Conservation (phyloP, 2,797 vertebrate species). For the Poeciliopsis presidionis region DNA sequence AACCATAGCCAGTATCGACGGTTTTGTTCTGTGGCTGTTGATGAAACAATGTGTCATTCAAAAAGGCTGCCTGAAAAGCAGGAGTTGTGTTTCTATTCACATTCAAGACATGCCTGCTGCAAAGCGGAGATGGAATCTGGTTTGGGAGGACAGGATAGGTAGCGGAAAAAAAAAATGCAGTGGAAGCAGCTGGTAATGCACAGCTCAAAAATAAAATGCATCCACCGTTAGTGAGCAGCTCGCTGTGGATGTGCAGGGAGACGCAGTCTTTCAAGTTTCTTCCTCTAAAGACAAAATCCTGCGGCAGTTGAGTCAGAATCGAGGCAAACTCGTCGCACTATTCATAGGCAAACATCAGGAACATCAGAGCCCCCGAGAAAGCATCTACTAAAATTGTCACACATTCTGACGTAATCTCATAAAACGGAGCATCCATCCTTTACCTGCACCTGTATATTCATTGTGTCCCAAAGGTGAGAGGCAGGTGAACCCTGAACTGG, state of each 20-base stretch:
- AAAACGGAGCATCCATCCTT: not conserved
- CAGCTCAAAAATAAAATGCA: not conserved
- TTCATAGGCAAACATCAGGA: not conserved
- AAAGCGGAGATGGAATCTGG: slow-evolving; percentile 42
- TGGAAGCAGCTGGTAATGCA: slow-evolving; percentile 17
- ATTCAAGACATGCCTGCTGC: slow-evolving; percentile 31
- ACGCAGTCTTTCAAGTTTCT: not conserved
- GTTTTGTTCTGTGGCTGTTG: slow-evolving; percentile 46
- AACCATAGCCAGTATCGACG: slow-evolving; percentile 26
- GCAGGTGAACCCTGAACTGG: not conserved
- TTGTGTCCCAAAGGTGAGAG: not conserved
- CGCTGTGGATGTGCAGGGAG: not conserved
- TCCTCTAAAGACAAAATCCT: not conserved
- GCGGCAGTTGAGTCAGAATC: not conserved
- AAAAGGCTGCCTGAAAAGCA: slow-evolving; percentile 52
- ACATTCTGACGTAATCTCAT: not conserved
- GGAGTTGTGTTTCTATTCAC: slow-evolving; percentile 44
- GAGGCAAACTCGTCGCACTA: not conserved
- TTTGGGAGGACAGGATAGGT: slow-evolving; percentile 33
- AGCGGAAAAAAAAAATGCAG: not conserved
- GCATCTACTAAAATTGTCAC: not conserved
- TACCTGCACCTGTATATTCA: not conserved
- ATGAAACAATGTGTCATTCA: slow-evolving; percentile 59
- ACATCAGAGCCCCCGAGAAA: not conserved
- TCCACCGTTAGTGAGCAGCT: not conserved